A percentile compares a stretch with the other conserved stretches of the same genome.
Conservation (phyloP, 2,797 vertebrate genomes). For the Nannoperca australis region DNA sequence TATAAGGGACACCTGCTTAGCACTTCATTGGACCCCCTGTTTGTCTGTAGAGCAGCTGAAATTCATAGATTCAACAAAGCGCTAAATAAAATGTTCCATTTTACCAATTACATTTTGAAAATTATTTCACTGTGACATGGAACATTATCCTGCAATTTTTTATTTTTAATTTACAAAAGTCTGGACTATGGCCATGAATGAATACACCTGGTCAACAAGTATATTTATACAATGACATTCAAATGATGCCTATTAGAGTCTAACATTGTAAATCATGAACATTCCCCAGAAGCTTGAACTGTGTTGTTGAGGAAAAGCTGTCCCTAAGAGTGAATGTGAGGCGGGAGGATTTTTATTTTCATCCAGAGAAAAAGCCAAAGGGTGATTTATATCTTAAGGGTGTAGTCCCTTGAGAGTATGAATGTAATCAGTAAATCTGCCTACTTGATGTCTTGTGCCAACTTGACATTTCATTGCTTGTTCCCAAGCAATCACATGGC, state of each 20-base stretch:
- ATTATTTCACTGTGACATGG: neutral
- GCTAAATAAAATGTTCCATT: neutral
- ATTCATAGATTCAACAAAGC: neutral
- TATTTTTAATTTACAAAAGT: neutral
- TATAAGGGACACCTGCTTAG: slow-evolving; percentile 12
- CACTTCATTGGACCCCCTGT: neutral
- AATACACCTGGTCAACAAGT: too few species aligned
- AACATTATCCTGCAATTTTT: neutral
- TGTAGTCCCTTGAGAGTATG: neutral
- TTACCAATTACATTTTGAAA: neutral
- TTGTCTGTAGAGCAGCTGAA: neutral
- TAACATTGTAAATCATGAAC: neutral
- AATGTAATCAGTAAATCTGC: neutral
- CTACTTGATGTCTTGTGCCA: neutral
- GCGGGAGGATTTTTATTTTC: neutral
- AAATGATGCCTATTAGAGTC: neutral
- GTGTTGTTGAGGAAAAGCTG: neutral
- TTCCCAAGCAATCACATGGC: neutral
- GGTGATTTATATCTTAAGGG: neutral
- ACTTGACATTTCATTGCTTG: neutral
- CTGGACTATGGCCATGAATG: neutral
- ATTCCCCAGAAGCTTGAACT: neutral
- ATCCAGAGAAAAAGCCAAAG: neutral
- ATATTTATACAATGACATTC: neutral
- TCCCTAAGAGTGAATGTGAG: neutral